phyloP scores from a whole-genome alignment of 2,113 vertebrate species.

The Elanoides forficatus region DNA sequence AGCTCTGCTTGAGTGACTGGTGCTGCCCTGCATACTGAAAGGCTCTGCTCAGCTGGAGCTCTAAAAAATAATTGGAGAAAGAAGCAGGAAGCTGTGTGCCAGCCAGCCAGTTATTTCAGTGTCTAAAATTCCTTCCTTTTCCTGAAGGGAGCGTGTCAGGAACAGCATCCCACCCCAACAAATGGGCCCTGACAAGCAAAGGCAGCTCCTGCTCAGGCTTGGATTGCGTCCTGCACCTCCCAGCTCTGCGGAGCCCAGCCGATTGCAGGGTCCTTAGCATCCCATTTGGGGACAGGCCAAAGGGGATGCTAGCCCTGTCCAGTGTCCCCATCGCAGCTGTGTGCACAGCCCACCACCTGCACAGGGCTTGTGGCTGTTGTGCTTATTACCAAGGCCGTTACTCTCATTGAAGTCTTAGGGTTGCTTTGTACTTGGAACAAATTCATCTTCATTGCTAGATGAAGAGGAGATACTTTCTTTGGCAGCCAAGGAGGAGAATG shows the following conservation, averaged over 20 bases:
- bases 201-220: not conserved
- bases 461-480: not conserved
- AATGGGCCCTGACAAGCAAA: not conserved
- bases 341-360: not conserved
- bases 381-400: not conserved
- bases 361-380: not conserved
- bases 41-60: not conserved
- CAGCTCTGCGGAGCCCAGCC: not conserved
- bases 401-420: not conserved
- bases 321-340: not conserved
- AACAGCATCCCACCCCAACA: not conserved
- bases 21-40: not conserved
- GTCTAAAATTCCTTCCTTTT: not conserved
- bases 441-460: not conserved
- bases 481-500: not conserved
- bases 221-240: not conserved
- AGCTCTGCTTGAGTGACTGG: not conserved
- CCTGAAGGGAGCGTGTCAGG: not conserved
- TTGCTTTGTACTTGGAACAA: not conserved
- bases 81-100: not conserved
- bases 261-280: rapidly evolving
- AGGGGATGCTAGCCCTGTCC: not conserved
- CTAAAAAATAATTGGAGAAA: not conserved
- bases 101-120: not conserved
- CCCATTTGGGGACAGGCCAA: not conserved